Base-by-base conservation (phyloP, 2,888 invertebrate species). In the Philaethria dido region DNA sequence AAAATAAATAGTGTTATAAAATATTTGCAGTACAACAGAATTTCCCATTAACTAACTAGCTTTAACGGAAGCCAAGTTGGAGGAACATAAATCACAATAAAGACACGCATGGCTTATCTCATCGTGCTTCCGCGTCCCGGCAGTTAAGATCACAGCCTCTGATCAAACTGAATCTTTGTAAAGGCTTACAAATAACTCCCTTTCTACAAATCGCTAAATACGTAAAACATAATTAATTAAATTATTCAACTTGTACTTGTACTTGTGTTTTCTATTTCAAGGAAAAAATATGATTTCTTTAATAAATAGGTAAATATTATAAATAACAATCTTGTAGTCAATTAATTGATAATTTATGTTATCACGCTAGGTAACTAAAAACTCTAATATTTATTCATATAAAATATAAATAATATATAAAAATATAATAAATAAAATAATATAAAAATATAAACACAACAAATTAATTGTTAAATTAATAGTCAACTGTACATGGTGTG, bases 81-180 rank as follows among this genome's bases (percentile, higher is more conserved):
- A 54, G 36, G 42, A 48, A 25, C 57, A 59, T 69, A 72, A 64
- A 69, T 68, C 71, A 69, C 66, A 50, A 66, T 55, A 64, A 44
- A 64, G 48, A 71, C 70, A 70, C 65, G 68, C 70, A 68, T 62
- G 64, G 36, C 68, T 72, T 68, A 72, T 71, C 72, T 61, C 64
- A 64, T 57, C 64, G 48, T 71, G 66, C 64, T 69, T 64, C 69
- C 69, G 67, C 72, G 69, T 72, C 64, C 48, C 62, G 52, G 68
- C 68, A 67, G 59, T 71, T 71, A 64, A 72, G 69, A 71, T 72
- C 71, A 62, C 55, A 62, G 55, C 55, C 33, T 48, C 47, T 54
- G 70, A 70, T 70, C 68, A 60, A 65, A 54, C 47, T 64, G 39
- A 45, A 59, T 66, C 62, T 62, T 54, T 69, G 66, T 66, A 66